Base-by-base conservation (phyloP, 2,797 vertebrate species). In the Vireo griseus region DNA sequence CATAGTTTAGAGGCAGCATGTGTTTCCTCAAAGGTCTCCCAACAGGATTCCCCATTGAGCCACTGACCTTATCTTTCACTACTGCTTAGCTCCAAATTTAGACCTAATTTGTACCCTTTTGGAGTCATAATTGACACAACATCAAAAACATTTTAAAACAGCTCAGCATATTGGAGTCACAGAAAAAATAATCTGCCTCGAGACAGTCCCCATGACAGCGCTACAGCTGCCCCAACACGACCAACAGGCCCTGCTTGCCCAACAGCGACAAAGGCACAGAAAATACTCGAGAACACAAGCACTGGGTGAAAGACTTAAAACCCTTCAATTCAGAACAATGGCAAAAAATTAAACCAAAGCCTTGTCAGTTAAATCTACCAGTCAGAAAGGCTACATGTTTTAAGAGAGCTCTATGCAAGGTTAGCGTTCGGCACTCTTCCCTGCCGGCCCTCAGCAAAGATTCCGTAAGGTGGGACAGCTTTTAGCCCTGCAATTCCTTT, bases 401-500 rank as follows among this genome's bases (percentile, higher is more conserved):
- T 33, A 15, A 48, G 16, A 48, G 7, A 58, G 12, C 48, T 21
- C 48, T 19, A 4, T 0, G 28, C 24, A 20, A 40, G 15, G 7
- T 14, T 1, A 13, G 15, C 0, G 17, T 8, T n/a, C 13, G 11
- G 40, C 8, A 1, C 24, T 50, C 22, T 7, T 45, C 31, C 25
- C 14, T 14, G 10, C 39, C 0, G 16, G 10, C 7, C 6, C 26
- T 5, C 42, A 21, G 9, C 37, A 33, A 18, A 48, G 33, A 35
- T 0, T 7, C 24, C n/a, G 7, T 0, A 4, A 21, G 0, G 9
- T 5, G 48, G 25, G 16, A 14, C 24, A 4, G 37, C 2, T 3
- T 20, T 3, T 1, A 2, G 13, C 6, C 17, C 50, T 10, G 7
- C 16, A 16, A 97, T 98, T 95, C 62, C 95, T 97, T 97, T 94